Evolutionary conservation across 1,140 invertebrate species (phyloP), one percentile per base, ranked within the genome.

Genomic region (Andricus grossulariae): DNA sequence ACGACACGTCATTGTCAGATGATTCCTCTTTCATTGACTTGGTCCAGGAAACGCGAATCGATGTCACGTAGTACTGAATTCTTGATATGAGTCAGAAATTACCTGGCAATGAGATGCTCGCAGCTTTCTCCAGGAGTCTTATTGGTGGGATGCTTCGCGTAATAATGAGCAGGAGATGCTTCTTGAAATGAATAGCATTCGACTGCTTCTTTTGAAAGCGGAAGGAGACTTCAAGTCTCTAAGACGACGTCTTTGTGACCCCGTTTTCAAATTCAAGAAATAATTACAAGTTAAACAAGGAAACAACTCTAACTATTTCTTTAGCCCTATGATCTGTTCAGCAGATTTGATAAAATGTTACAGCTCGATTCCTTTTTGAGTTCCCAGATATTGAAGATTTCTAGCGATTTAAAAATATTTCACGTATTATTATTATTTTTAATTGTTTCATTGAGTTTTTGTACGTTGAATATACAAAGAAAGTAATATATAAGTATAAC

Each of bases 151-250:
- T 15, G 21, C 57, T 66, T 16, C 39, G 32, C 39, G 60, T 45
- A 66, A 66, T 66, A 66, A 16, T 12, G 39, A 66, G 8, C 39
- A 39, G 60, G 21, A 66, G 60, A 66, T 25, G 25, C 15, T 45
- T 66, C 32, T 66, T 66, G 32, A 39, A 39, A 66, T 60, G 25
- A 60, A 60, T 66, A 21, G 8, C 32, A 16, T 66, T 66, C 32
- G 32, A 45, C 45, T 66, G 60, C 25, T 66, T 45, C 60, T 66
- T 39, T 66, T 13, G n/a, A 66, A 66, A 45, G 25, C 60, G 60
- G 60, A 66, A 66, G 60, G 32, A n/a, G 60, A 39, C 60, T 66
- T 66, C 25, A 45, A 66, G 60, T 66, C 39, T 45, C 57, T 32
- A 32, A 32, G 25, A 5, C 8, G 12, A 32, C 57, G 21, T 45